Evolutionary conservation across 2,888 invertebrate genomes (phyloP).

Genomic region (Litoditis marina): DNA sequence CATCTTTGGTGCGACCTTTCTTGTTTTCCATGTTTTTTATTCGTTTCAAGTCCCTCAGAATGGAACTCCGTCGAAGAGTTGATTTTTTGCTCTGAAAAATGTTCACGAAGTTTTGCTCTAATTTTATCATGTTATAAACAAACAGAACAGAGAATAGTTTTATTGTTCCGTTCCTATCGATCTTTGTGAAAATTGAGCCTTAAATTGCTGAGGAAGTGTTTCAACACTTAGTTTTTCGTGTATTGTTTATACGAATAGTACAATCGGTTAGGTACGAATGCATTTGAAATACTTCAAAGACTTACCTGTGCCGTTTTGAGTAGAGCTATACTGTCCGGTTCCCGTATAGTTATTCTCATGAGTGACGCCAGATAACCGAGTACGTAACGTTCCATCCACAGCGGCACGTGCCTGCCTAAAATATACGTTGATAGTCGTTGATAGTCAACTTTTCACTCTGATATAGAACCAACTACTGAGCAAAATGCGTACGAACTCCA

Average conservation of each 20-base stretch:
- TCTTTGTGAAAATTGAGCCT: too few relatives aligned
- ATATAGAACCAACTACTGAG: not conserved
- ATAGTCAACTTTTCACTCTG: too few relatives aligned
- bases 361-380: conserved; percentile 57
- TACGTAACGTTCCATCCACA: conserved; percentile 52
- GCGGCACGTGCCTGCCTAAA: conserved; percentile 39
- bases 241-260: too few relatives aligned
- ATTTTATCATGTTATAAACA: conserved; percentile 1
- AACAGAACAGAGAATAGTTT: not conserved
- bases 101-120: not conserved
- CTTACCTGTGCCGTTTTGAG: conserved; percentile 53
- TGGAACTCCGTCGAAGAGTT: conserved; percentile 53
- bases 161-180: too few relatives aligned
- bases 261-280: too few relatives aligned
- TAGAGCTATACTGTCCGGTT: conserved; percentile 59
- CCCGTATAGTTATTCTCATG: conserved; percentile 56
- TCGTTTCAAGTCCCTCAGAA: conserved; percentile 56
- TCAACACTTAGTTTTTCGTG: too few relatives aligned
- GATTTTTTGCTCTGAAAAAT: conserved; percentile 48
- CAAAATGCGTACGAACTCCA: too few relatives aligned
- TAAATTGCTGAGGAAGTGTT: too few relatives aligned
- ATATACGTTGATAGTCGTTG: too few relatives aligned
- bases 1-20: conserved; percentile 29
- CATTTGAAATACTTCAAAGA: not conserved
- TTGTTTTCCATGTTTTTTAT: conserved; percentile 56